Conservation (phyloP, 1,140 invertebrate species). For the Sesamia nonagrioides region DNA sequence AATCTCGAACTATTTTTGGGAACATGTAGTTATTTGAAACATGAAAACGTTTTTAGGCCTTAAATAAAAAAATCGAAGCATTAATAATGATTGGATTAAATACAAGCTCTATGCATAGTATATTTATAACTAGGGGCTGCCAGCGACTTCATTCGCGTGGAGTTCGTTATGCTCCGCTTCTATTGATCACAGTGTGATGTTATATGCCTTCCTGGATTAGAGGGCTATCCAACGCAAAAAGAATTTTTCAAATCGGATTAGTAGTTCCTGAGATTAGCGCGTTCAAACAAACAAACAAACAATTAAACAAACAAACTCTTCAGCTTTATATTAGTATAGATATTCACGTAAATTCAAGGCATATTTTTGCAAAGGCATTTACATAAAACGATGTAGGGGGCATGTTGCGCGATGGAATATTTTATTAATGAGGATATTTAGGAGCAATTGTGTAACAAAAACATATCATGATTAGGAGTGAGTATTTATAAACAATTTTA, state of each 20-base stretch:
- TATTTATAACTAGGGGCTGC: slow-evolving; percentile 5
- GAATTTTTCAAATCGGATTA: too few relatives aligned
- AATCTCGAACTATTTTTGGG: background rate
- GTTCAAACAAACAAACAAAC: too few relatives aligned
- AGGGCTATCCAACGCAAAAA: too few relatives aligned
- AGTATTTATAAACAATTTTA: slow-evolving; percentile 63
- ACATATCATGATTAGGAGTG: slow-evolving; percentile 81
- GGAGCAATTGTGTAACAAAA: slow-evolving; percentile 76
- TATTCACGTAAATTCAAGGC: slow-evolving; percentile 7
- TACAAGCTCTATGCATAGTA: background rate
- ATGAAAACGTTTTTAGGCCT: too few relatives aligned
- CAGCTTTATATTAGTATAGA: too few relatives aligned
- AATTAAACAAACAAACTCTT: too few relatives aligned
- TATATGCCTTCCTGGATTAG: too few relatives aligned
- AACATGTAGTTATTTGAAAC: background rate
- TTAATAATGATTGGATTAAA: background rate
- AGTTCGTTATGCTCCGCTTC: too few relatives aligned
- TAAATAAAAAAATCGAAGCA: background rate
- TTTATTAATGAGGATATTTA: slow-evolving; percentile 52
- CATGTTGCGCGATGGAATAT: slow-evolving; percentile 45
- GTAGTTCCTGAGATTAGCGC: too few relatives aligned
- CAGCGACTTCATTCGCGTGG: too few relatives aligned
- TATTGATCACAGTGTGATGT: too few relatives aligned
- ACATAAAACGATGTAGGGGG: background rate
- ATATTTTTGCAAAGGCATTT: background rate